Evolutionary conservation across 2,797 vertebrate species (phyloP).

Genomic region (Pseudotriccus pelzelni): DNA sequence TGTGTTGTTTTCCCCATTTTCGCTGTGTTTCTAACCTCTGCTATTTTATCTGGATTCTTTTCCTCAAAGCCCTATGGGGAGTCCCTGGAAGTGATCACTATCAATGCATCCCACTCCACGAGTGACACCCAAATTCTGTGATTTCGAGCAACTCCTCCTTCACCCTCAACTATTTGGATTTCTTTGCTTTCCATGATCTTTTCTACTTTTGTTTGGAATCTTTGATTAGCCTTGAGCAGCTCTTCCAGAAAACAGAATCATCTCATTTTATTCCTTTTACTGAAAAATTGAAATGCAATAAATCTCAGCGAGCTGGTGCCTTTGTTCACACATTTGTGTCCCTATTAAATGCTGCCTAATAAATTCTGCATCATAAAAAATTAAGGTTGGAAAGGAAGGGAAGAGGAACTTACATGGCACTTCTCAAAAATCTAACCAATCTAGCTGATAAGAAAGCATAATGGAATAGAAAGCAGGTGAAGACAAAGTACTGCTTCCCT

Average conservation of each 20-base stretch:
- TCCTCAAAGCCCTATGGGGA: background rate
- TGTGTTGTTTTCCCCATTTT: background rate
- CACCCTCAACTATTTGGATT: background rate
- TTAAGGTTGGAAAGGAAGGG: background rate
- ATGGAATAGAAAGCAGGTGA: background rate
- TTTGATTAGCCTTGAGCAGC: background rate
- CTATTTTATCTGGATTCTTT: background rate
- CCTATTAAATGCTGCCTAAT: background rate
- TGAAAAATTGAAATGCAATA: background rate
- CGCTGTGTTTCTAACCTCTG: background rate
- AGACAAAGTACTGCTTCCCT: background rate
- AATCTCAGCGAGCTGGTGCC: background rate
- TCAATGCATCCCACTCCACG: background rate
- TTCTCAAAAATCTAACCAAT: background rate
- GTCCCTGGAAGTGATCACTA: background rate
- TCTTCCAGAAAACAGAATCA: background rate
- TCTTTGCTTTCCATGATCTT: background rate
- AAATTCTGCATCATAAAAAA: slow-evolving; percentile 6
- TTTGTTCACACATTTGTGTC: background rate
- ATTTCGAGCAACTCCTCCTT: background rate
- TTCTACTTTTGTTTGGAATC: background rate
- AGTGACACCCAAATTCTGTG: background rate
- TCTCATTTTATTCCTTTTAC: background rate
- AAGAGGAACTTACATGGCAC: background rate
- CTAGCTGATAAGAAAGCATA: background rate